These are phyloP conservation scores for Drosophila albomicans DNA, from an alignment of 1,140 invertebrate genomes.

Conservation along the genomic window DNA sequence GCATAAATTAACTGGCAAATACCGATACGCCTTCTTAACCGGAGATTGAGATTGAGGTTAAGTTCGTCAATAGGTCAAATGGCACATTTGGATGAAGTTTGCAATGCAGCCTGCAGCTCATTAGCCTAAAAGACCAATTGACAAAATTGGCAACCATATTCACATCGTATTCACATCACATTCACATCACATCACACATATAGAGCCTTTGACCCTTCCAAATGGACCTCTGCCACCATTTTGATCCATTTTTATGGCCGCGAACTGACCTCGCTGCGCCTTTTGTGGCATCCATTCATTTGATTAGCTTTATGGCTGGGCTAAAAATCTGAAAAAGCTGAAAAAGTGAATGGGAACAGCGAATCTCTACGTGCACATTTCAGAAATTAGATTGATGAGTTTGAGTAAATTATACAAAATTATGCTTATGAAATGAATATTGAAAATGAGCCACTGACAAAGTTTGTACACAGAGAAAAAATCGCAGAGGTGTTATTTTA, in stretches of 20 bases:
- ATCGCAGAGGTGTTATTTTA: no score
- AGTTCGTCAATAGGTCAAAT: constrained; percentile 36
- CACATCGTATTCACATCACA: constrained; percentile 25
- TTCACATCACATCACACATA: constrained; percentile 34
- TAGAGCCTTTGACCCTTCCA: constrained; percentile 32
- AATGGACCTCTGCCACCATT: constrained; percentile 25
- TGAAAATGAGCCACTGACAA: not conserved
- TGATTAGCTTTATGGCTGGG: constrained; percentile 68
- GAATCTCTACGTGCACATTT: not conserved
- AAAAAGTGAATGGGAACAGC: not conserved
- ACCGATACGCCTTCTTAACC: not conserved
- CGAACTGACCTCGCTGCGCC: constrained; percentile 54
- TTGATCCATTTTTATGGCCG: constrained; percentile 24
- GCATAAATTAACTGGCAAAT: not conserved
- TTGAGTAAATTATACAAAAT: constrained; percentile 29
- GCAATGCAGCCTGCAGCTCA: constrained; percentile 21
- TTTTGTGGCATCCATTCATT: constrained; percentile 49
- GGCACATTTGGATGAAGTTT: not conserved
- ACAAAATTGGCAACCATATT: constrained; percentile 45
- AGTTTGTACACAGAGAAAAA: no score
- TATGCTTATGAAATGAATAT: constrained; percentile 37
- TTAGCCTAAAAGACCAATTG: constrained; percentile 45
- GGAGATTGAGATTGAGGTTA: not conserved
- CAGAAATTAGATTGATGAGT: constrained; percentile 27
- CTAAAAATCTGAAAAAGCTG: not conserved